Evolutionary conservation across 2,113 vertebrate species (phyloP).

Genomic region (Pteronura brasiliensis): DNA sequence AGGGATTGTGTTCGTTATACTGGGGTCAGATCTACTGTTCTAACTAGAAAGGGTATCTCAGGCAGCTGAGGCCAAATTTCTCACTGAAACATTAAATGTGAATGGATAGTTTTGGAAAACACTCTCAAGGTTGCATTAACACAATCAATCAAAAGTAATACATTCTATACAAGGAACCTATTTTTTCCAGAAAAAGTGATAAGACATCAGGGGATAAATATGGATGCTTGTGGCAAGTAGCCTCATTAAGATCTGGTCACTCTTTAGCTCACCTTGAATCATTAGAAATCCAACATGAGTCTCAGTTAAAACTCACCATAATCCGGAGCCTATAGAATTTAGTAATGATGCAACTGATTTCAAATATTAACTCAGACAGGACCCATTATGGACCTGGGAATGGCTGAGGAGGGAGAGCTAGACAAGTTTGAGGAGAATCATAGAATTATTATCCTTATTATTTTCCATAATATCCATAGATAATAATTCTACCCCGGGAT

Average conservation of each 20-base stretch:
- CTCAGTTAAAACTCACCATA: neutral
- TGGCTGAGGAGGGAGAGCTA: neutral
- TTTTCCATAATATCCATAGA: too few species aligned
- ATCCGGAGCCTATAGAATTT: neutral
- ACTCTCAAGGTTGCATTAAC: neutral
- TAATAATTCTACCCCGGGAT: neutral
- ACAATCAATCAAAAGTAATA: neutral
- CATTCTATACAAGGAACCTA: neutral
- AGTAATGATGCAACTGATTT: neutral
- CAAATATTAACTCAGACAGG: constrained; percentile 1
- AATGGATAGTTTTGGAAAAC: neutral
- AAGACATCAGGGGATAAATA: neutral
- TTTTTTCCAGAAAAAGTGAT: neutral
- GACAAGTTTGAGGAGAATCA: neutral
- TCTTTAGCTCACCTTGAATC: neutral
- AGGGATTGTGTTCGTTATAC: neutral
- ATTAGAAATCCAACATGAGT: neutral
- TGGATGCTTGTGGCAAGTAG: neutral
- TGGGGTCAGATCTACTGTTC: neutral
- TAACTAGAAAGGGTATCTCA: neutral
- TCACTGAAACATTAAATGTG: neutral
- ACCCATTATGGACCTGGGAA: neutral
- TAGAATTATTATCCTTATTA: neutral
- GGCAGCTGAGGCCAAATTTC: neutral
- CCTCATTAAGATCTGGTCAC: neutral